phyloP scores from a whole-genome alignment of 1,140 invertebrate species.

The Nautilus pompilius region DNA sequence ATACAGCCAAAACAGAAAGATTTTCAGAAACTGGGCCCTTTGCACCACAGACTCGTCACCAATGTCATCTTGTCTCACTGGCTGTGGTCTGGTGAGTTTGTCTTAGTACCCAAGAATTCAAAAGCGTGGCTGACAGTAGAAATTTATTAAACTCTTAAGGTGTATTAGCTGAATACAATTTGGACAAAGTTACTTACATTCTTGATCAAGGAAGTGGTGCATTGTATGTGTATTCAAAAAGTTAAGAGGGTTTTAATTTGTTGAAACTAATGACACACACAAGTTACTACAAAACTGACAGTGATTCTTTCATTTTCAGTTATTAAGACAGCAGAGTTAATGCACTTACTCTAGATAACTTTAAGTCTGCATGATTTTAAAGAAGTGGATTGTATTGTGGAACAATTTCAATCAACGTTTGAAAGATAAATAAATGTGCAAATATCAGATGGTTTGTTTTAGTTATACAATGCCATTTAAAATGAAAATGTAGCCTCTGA shows the following conservation, averaged over 20 bases:
- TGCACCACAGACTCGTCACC: conserved; percentile 75
- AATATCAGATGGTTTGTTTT: neutral
- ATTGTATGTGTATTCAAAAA: neutral
- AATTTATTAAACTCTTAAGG: neutral
- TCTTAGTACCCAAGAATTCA: neutral
- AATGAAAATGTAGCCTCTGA: neutral
- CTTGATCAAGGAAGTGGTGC: neutral
- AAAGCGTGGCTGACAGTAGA: too few species aligned
- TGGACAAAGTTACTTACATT: neutral
- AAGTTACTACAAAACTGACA: too few species aligned
- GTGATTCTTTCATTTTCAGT: too few species aligned
- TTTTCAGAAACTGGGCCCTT: conserved; percentile 46
- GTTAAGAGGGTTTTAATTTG: neutral
- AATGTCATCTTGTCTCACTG: conserved; percentile 85
- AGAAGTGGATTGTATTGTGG: too few species aligned
- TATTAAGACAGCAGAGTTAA: too few species aligned
- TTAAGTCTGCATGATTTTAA: too few species aligned
- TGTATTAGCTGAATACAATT: neutral
- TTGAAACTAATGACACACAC: too few species aligned
- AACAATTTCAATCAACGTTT: too few species aligned
- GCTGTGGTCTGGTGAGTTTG: conserved; percentile 55
- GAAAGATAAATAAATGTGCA: too few species aligned
- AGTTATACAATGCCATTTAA: neutral
- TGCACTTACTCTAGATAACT: too few species aligned
- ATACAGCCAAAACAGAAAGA: conserved; percentile 69